Conservation (phyloP, 1,140 invertebrate species). For the Solen grandis region DNA sequence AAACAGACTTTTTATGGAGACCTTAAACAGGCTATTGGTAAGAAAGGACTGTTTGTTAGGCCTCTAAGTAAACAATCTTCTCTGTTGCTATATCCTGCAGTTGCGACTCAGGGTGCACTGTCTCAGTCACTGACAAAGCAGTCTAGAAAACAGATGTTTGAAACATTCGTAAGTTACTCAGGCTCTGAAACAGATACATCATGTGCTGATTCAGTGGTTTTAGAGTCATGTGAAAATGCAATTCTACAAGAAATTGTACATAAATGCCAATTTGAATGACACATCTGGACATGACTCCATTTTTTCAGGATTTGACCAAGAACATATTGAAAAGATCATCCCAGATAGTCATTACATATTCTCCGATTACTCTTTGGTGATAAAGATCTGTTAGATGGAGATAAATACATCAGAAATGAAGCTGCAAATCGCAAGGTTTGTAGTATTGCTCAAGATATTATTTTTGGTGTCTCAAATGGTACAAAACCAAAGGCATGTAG, state of each 20-base stretch:
- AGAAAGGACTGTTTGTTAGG: too few relatives aligned
- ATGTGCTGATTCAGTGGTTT: background rate
- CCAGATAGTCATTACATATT: constrained; percentile 7
- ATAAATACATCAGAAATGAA: background rate
- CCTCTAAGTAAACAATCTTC: too few relatives aligned
- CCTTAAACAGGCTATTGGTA: too few relatives aligned
- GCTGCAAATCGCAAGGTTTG: background rate
- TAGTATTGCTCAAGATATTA: constrained; percentile 48
- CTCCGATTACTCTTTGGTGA: background rate
- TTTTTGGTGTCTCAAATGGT: too few relatives aligned
- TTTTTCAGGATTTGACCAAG: constrained; percentile 2
- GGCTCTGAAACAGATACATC: background rate
- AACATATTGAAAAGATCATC: constrained; percentile 17
- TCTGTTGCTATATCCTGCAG: too few relatives aligned
- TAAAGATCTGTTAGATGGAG: background rate
- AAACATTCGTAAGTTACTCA: too few relatives aligned
- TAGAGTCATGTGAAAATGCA: background rate
- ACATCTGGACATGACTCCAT: constrained; percentile 5
- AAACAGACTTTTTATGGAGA: too few relatives aligned
- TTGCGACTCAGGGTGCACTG: too few relatives aligned
- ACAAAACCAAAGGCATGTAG: constrained; percentile 51
- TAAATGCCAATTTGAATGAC: constrained; percentile 4
- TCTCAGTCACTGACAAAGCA: too few relatives aligned
- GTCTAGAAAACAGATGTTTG: too few relatives aligned
- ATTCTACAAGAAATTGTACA: constrained; percentile 17